Base-by-base conservation (phyloP, 2,888 invertebrate genomes). In the Eilema sororculum region DNA sequence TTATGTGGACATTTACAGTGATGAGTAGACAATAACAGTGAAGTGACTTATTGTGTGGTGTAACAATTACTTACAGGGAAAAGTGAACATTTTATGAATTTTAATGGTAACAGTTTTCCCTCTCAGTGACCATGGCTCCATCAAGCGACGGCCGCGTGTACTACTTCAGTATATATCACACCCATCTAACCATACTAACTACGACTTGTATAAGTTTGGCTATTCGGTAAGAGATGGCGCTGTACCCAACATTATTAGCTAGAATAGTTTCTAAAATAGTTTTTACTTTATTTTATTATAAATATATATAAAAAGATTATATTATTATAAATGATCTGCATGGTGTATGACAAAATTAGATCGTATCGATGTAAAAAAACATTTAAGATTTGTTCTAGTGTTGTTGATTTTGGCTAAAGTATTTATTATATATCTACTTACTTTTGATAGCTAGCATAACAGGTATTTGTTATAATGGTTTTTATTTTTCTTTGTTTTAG, bases 41-140 rank as follows among this genome's bases (percentile, higher is more conserved):
- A 75, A 75, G 76, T 77, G 72, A 71, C 65, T 76, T 65, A 72
- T 66, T 63, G 73, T 81, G 69, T 46, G 70, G 77, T 77, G 73
- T 37, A 63, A 68, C 56, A 62, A 66, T 82, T 52, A 52, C 52
- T 86, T 82, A 74, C 77, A 74, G 75, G 69, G 71, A 70, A 81
- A 72, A 73, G 80, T 83, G 82, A 73, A 80, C 78, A 86, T 89
- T 93, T 89, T 88, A 94, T 94, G 94, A 89, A 86, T 89, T 90
- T 92, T 89, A 87, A 97, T 97, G 97, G 97, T 97, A 95, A 96
- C 97, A 93, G 96, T 97, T 93, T 96, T 97, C 89, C 93, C 96
- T 75, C 92, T 96, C 84, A 95, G 95, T 89, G 96, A 96, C 58
- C 91, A 95, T 94, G 95, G 95, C 95, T 93, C 95, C 96, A 90